Conservation (phyloP, 2,888 invertebrate species). For the Chorisops tibialis region DNA sequence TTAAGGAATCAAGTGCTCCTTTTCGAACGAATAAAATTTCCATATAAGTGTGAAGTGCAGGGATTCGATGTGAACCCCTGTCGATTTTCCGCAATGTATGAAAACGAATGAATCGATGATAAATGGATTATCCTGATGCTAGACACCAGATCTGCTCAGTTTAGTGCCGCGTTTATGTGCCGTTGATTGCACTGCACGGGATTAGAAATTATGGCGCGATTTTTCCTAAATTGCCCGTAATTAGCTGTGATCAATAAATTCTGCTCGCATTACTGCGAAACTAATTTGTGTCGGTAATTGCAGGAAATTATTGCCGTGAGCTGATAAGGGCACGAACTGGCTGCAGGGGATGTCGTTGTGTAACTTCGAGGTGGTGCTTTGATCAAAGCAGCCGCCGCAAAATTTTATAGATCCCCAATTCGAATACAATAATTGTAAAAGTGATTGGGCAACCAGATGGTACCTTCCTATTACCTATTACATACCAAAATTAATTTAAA, state of each 20-base stretch:
- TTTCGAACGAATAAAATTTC: slow-evolving; percentile 31
- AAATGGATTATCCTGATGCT: slow-evolving; percentile 6
- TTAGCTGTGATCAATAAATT: slow-evolving; percentile 11
- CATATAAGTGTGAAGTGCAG: slow-evolving; percentile 28
- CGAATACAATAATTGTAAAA: no score
- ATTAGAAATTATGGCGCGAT: slow-evolving; percentile 1
- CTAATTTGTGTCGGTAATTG: slow-evolving; percentile 21
- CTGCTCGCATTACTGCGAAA: neutral
- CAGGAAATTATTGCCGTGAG: neutral
- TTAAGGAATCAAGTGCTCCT: slow-evolving; percentile 32
- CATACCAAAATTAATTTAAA: no score
- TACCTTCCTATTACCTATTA: no score
- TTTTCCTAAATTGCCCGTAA: slow-evolving; percentile 3
- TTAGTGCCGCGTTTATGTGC: slow-evolving; percentile 8
- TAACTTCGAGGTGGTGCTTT: no score
- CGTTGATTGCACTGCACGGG: neutral
- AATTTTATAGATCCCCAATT: no score
- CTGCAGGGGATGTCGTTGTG: no score
- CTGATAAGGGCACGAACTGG: no score
- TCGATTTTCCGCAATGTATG: neutral
- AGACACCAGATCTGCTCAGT: neutral
- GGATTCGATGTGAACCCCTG: slow-evolving; percentile 13
- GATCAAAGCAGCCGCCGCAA: no score
- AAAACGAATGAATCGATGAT: slow-evolving; percentile 2
- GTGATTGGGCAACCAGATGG: no score